A percentile compares a stretch with the other conserved stretches of the same genome.
phyloP scores from a whole-genome alignment of 2,797 vertebrate genomes.

The Siniperca obscura region DNA sequence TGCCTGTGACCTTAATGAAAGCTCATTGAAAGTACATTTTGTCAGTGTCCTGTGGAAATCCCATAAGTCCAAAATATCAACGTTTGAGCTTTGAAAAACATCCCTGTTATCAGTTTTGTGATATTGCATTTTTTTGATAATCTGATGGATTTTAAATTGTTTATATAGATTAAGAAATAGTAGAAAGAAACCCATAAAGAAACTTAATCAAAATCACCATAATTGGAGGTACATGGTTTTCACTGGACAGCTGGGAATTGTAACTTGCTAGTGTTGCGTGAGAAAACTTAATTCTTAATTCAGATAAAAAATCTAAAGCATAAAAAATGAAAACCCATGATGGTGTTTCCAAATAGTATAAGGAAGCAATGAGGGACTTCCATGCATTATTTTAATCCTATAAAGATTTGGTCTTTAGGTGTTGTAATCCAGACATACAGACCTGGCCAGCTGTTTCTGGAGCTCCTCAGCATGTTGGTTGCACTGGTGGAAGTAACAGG shows the following conservation, averaged over 20 bases:
- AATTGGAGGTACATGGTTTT: background rate
- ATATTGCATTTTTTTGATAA: background rate
- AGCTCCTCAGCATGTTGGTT: constrained; percentile 95
- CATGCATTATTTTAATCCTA: background rate
- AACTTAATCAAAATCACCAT: background rate
- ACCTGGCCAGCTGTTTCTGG: constrained; percentile 95
- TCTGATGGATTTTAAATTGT: background rate
- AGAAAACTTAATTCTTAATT: background rate
- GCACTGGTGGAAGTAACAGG: constrained; percentile 93
- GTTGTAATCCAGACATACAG: constrained; percentile 17
- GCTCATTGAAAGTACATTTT: background rate
- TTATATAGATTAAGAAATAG: background rate
- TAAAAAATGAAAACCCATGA: background rate
- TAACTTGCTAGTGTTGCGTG: background rate
- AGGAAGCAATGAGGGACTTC: background rate
- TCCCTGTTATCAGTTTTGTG: background rate
- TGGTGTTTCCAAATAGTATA: background rate
- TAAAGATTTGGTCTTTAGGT: too few relatives aligned
- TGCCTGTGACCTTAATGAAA: background rate
- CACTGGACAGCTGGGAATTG: background rate
- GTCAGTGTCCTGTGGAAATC: background rate
- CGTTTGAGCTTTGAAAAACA: background rate
- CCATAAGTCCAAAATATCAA: background rate
- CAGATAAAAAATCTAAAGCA: background rate
- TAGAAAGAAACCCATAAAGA: background rate